Conservation (phyloP, 2,113 vertebrate genomes). For the Rafetus swinhoei region DNA sequence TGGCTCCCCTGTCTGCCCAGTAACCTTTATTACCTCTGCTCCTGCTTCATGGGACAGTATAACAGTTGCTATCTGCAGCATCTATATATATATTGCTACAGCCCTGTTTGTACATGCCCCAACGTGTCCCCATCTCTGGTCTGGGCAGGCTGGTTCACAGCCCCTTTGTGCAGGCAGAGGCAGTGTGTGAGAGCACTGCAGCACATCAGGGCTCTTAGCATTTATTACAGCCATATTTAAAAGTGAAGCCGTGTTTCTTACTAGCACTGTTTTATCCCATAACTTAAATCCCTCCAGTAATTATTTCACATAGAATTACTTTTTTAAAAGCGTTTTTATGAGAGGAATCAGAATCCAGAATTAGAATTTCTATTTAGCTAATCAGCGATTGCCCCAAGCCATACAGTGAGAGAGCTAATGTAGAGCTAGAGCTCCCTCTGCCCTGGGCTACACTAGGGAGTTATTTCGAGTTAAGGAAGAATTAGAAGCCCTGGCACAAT, state of each 20-base stretch:
- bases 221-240: not conserved
- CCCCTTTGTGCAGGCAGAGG: not conserved
- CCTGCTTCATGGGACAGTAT: rapidly evolving
- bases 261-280: not conserved
- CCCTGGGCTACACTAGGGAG: too few species aligned
- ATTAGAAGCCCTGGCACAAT: too few species aligned
- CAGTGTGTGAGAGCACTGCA: not conserved
- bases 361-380: not conserved
- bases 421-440: not conserved
- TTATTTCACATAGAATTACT: constrained; percentile 11
- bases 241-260: not conserved
- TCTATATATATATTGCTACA: not conserved
- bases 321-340: not conserved
- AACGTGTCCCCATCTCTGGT: not conserved
- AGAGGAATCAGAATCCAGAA: not conserved
- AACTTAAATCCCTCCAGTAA: not conserved
- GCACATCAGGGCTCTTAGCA: not conserved
- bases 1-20: too few species aligned
- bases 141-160: not conserved
- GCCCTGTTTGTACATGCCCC: not conserved
- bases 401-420: rapidly evolving
- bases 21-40: not conserved
- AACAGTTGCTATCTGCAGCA: not conserved
- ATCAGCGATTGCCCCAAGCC: not conserved
- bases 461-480: too few species aligned